Evolutionary conservation across 1,140 invertebrate species (phyloP).

Genomic region (Bombus superbus): DNA sequence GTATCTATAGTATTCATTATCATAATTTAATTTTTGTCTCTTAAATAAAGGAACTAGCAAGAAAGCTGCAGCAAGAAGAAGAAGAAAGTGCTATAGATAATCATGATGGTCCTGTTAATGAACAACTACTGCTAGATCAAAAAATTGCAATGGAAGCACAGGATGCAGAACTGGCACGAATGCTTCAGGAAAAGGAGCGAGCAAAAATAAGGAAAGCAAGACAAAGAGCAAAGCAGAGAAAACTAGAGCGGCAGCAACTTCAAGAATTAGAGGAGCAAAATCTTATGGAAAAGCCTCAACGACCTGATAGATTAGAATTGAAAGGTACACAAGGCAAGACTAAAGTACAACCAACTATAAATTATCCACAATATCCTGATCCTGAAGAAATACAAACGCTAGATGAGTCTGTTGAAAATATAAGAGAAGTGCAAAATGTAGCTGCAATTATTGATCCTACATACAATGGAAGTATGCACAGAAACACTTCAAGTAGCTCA

Average conservation of each 20-base stretch:
- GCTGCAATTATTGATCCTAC: slow-evolving; percentile 82
- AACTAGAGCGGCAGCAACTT: slow-evolving; percentile 85
- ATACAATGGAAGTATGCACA: slow-evolving; percentile 73
- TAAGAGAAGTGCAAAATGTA: slow-evolving; percentile 75
- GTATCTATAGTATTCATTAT: background rate
- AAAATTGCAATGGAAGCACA: slow-evolving; percentile 94
- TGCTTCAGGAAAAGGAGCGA: slow-evolving; percentile 93
- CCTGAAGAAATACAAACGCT: slow-evolving; percentile 81
- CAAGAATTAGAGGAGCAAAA: slow-evolving; percentile 79
- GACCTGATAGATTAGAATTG: slow-evolving; percentile 79
- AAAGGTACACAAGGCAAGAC: slow-evolving; percentile 61
- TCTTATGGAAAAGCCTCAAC: slow-evolving; percentile 72
- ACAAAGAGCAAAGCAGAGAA: slow-evolving; percentile 87
- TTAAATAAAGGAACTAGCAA: slow-evolving; percentile 85
- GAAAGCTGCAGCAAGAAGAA: slow-evolving; percentile 87
- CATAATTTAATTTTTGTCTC: background rate
- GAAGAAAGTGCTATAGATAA: slow-evolving; percentile 76
- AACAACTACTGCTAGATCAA: slow-evolving; percentile 87
- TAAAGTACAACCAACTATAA: slow-evolving; percentile 50
- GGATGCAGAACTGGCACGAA: slow-evolving; percentile 93
- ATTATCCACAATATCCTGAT: slow-evolving; percentile 76
- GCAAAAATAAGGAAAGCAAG: slow-evolving; percentile 87
- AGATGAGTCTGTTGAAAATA: slow-evolving; percentile 68
- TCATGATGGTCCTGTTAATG: slow-evolving; percentile 84
- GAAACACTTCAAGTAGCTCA: slow-evolving; percentile 77